Evolutionary conservation across 2,113 vertebrate species (phyloP), one percentile per base, ranked within the genome.

Genomic region (Neomonachus schauinslandi): DNA sequence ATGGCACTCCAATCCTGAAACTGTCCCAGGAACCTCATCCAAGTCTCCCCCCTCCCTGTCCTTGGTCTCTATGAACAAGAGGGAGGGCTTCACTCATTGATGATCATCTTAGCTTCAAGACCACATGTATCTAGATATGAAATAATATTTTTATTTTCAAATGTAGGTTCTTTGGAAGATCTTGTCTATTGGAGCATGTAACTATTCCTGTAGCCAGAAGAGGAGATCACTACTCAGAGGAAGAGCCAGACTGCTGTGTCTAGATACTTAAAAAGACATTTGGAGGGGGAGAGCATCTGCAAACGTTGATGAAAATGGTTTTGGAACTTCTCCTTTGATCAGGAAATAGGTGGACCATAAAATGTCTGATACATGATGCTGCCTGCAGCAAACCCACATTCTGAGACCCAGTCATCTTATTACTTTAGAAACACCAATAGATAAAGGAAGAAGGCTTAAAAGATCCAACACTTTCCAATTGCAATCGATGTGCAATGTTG

Each of bases 221-320:
- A 97, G 95, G 69, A 61, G 91, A 86, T 96, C 72, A 33, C 77
- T 26, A 94, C 53, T 72, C 74, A 95, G 97, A 95, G 87, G 28
- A 98, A 80, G 77, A 97, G 95, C 81, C 96, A 98, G 97, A 93
- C 82, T 80, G 85, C 95, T 98, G 97, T 69, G 97, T 95, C 72
- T 95, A 72, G 92, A 96, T 95, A 97, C 97, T 97, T 98, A 97
- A 98, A 98, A 98, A 98, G 93, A 74, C 97, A 97, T 98, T 98
- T 98, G 97, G 96, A 97, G 59, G 39, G 80, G 79, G 94, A 97
- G 39, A 98, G 96, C 98, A 97, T 97, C 96, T 98, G 98, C 95
- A 95, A 98, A 94, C 51, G 55, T 46, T 93, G 96, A 95, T 91
- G 96, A 91, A 95, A 98, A 97, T 98, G 96, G 95, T 28, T 93